Percentiles rank a stretch among this genome's conserved stretches.
These are phyloP conservation scores for Nymphalis polychloros DNA, from an alignment of 2,888 invertebrate species.

Conservation along the genomic window DNA sequence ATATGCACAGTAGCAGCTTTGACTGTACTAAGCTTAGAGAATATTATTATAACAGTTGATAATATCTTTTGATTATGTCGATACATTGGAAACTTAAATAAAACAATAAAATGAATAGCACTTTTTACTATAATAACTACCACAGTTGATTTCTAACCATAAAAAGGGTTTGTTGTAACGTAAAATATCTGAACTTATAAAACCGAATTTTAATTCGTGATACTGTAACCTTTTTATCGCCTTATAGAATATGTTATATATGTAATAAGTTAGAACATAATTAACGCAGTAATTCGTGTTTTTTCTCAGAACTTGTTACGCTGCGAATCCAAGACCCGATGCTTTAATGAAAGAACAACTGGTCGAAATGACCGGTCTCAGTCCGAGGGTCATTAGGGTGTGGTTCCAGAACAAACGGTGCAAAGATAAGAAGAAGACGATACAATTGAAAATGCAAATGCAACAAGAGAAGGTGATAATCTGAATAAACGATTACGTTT, in stretches of 20 bases:
- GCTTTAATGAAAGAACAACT: slow-evolving; percentile 99
- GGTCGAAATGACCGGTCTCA: slow-evolving; percentile 98
- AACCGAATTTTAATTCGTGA: not conserved
- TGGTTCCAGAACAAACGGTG: slow-evolving; percentile 99
- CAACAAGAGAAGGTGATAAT: slow-evolving; percentile 95
- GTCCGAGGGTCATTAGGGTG: slow-evolving; percentile 98
- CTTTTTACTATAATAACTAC: not conserved
- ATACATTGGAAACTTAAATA: not conserved
- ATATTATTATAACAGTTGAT: not conserved
- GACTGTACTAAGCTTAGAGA: not conserved
- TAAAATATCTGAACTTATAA: no score
- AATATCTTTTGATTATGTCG: not conserved
- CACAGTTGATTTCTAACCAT: not conserved
- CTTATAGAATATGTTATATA: not conserved
- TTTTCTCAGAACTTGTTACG: slow-evolving; percentile 91
- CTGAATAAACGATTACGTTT: slow-evolving; percentile 35
- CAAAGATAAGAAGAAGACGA: slow-evolving; percentile 98
- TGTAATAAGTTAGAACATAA: no score
- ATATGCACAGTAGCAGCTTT: not conserved
- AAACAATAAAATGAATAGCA: not conserved
- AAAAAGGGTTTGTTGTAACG: not conserved
- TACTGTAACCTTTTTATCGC: not conserved
- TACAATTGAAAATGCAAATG: slow-evolving; percentile 98
- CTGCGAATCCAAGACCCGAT: slow-evolving; percentile 98
- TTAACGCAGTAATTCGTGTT: not conserved